phyloP scores from a whole-genome alignment of 2,797 vertebrate species.

The Sebastes minor region DNA sequence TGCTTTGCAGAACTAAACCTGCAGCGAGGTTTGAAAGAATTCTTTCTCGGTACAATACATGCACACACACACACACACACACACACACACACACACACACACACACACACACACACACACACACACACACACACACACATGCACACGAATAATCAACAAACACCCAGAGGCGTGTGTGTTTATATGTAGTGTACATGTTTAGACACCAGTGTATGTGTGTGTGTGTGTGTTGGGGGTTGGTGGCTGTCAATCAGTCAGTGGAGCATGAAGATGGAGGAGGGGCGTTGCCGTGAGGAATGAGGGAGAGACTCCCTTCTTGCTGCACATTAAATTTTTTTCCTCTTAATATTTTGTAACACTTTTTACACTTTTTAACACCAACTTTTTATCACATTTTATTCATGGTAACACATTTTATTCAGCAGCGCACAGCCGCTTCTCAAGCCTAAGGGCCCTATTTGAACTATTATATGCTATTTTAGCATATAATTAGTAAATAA shows the following conservation, averaged over 20 bases:
- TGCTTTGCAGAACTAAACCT: not conserved
- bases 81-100: not conserved
- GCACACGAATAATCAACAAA: constrained; percentile 21
- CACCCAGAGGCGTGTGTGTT: constrained; percentile 32
- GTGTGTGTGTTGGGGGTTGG: constrained; percentile 31
- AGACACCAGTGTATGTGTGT: constrained; percentile 27
- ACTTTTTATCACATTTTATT: not conserved
- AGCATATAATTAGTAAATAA: too few relatives aligned
- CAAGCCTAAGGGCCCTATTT: too few relatives aligned
- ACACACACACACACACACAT: not conserved
- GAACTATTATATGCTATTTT: too few relatives aligned
- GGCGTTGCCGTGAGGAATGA: constrained; percentile 44
- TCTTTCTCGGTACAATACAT: not conserved
- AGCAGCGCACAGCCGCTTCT: too few relatives aligned
- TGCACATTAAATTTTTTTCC: not conserved
- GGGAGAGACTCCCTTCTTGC: not conserved
- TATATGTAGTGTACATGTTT: constrained; percentile 56
- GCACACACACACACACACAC: not conserved
- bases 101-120: constrained; percentile 9
- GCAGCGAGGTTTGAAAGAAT: not conserved
- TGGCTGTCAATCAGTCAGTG: constrained; percentile 63
- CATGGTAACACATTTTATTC: too few relatives aligned
- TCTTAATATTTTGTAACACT: not conserved
- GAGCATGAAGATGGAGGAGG: constrained; percentile 63
- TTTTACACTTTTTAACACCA: not conserved